A percentile compares a stretch with the other conserved stretches of the same genome.
These are phyloP conservation scores for Tragelaphus imberbis DNA, from an alignment of 2,113 vertebrate species.

Conservation along the genomic window DNA sequence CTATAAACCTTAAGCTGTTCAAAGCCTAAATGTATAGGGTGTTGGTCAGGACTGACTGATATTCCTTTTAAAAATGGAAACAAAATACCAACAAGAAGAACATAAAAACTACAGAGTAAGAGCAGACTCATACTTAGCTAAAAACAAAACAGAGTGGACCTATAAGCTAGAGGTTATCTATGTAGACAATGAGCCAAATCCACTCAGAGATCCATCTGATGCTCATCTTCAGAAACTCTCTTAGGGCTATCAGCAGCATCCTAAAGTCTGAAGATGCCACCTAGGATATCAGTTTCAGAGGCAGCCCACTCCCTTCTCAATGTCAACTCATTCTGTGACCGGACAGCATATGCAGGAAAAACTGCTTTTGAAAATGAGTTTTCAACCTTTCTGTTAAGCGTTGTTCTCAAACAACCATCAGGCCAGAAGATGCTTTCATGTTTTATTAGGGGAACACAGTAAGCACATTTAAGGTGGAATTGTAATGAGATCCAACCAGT, in stretches of 20 bases:
- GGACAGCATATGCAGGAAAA: not conserved
- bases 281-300: not conserved
- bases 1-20: not conserved
- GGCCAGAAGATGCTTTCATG: not conserved
- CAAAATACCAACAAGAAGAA: not conserved
- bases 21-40: not conserved
- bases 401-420: conserved; percentile 31
- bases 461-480: not conserved
- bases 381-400: not conserved
- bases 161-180: not conserved
- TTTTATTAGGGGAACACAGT: not conserved
- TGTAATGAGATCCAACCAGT: not conserved
- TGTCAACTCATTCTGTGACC: not conserved
- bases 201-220: not conserved
- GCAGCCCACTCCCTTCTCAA: not conserved
- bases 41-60: not conserved
- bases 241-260: not conserved
- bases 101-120: not conserved
- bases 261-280: not conserved
- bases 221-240: not conserved
- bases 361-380: not conserved
- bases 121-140: not conserved
- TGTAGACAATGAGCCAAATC: not conserved
- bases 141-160: not conserved
- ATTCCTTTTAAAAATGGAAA: not conserved